Percentiles rank a stretch among this genome's conserved stretches.
Conservation (phyloP, 2,113 vertebrate genomes). For the Heteronetta atricapilla region DNA sequence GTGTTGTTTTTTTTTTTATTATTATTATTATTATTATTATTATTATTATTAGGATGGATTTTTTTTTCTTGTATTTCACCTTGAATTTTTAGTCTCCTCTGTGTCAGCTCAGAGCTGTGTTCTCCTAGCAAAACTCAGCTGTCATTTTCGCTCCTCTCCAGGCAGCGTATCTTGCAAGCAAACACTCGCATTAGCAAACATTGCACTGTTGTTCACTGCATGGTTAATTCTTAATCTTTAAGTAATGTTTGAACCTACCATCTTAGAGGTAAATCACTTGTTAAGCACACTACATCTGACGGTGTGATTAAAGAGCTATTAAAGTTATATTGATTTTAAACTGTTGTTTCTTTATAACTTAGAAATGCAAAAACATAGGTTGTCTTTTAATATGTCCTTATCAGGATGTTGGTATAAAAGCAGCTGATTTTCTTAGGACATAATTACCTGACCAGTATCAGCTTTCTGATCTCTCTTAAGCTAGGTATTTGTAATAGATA, state of each 20-base stretch:
- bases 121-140: neutral
- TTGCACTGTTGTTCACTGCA: constrained; percentile 48
- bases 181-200: constrained; percentile 67
- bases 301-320: neutral
- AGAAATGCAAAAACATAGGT: neutral
- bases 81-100: neutral
- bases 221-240: constrained; percentile 59
- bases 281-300: neutral
- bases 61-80: neutral
- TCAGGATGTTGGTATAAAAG: neutral
- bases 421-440: neutral
- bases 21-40: too few species aligned
- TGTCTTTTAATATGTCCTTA: neutral
- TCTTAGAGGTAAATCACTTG: constrained; percentile 35
- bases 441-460: neutral
- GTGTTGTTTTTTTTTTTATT: neutral
- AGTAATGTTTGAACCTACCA: constrained; percentile 52
- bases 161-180: constrained; percentile 24
- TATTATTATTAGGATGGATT: neutral
- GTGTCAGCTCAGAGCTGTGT: neutral
- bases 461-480: neutral
- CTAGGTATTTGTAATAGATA: neutral
- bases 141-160: constrained; percentile 10
- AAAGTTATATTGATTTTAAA: neutral
- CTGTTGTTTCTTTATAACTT: neutral